Conservation (phyloP, 2,113 vertebrate species). For the Sardina pilchardus region DNA sequence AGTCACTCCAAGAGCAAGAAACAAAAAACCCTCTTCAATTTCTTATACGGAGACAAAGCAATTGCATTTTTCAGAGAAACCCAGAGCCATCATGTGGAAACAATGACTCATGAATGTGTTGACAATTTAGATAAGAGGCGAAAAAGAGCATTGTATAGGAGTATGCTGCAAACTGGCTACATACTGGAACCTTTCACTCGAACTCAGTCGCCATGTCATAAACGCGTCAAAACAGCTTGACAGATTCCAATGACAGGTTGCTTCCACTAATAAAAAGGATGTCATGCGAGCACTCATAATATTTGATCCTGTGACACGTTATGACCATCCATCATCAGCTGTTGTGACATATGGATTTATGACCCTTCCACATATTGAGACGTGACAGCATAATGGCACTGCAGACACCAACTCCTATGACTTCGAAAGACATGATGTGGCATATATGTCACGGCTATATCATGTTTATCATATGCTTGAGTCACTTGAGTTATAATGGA, state of each 20-base stretch:
- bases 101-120: not conserved
- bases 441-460: not conserved
- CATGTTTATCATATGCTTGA: not conserved
- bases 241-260: not conserved
- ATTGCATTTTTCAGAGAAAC: not conserved
- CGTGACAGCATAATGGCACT: not conserved
- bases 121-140: not conserved
- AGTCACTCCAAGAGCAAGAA: conserved; percentile 19
- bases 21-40: conserved; percentile 22
- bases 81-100: not conserved
- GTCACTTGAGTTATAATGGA: not conserved
- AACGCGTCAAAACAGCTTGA: not conserved
- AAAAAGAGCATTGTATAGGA: not conserved
- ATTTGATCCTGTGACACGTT: not conserved
- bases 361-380: not conserved
- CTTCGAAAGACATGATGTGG: not conserved
- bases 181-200: not conserved
- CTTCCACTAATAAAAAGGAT: not conserved
- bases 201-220: not conserved
- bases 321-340: not conserved
- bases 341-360: not conserved
- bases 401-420: not conserved
- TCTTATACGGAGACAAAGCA: not conserved
- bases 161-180: not conserved
- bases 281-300: not conserved